Evolutionary conservation across 2,113 vertebrate genomes (phyloP).

Genomic region (Pelobates fuscus): DNA sequence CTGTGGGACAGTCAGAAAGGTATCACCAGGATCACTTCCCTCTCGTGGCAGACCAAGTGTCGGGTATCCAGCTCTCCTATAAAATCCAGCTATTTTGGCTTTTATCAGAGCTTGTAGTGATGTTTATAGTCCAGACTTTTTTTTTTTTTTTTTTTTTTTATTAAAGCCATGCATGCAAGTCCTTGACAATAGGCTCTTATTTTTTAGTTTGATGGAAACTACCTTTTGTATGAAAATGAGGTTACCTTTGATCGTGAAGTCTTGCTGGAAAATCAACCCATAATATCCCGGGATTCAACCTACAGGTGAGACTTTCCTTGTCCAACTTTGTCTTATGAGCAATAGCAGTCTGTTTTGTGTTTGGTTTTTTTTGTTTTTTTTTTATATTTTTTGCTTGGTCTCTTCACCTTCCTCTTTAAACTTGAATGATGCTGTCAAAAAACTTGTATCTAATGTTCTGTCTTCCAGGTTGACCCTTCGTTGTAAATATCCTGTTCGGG

Average conservation of each 20-base stretch:
- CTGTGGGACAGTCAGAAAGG: constrained; percentile 65
- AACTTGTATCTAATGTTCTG: neutral
- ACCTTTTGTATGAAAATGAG: constrained; percentile 67
- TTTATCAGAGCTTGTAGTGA: no score
- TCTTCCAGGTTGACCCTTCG: constrained; percentile 58
- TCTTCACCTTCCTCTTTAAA: no score
- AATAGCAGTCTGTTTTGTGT: neutral
- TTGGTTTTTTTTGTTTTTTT: no score
- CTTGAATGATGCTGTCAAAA: no score
- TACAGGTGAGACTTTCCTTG: constrained; percentile 60
- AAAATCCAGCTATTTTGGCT: no score
- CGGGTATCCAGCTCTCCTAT: no score
- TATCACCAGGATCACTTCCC: constrained; percentile 49
- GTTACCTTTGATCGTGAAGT: constrained; percentile 57
- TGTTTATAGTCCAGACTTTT: no score
- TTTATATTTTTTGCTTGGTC: no score
- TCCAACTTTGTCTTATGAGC: neutral
- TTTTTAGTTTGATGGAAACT: constrained; percentile 54
- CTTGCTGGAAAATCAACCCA: constrained; percentile 49
- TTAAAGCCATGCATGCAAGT: no score
- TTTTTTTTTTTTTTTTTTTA: no score
- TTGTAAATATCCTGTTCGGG: constrained; percentile 61
- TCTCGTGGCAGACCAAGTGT: no score
- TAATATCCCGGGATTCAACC: constrained; percentile 63
- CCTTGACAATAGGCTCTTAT: neutral